Percentiles rank a stretch among this genome's conserved stretches.
phyloP scores from a whole-genome alignment of 23 tunicate genomes.

The Halocynthia roretzi region DNA sequence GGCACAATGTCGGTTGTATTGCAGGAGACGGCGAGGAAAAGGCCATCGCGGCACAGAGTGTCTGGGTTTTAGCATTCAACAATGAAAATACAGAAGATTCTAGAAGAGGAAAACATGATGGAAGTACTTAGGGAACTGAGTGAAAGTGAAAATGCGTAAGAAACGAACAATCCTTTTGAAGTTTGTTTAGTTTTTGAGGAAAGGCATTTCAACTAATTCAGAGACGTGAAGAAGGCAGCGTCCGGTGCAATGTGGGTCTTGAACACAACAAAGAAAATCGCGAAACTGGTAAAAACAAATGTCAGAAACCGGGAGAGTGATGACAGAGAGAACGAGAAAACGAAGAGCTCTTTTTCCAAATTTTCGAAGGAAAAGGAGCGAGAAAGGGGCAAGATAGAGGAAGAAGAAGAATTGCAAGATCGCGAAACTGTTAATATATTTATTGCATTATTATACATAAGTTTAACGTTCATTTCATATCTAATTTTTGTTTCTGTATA shows the following conservation, averaged over 20 bases:
- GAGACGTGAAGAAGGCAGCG: constrained; percentile 31
- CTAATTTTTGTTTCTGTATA: no score
- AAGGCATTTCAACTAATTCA: neutral
- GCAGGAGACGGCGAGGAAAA: constrained; percentile 45
- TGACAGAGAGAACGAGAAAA: neutral
- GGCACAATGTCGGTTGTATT: neutral
- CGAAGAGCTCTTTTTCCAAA: neutral
- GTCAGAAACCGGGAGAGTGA: neutral
- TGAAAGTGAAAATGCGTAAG: neutral
- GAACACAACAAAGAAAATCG: neutral
- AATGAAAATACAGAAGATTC: constrained; percentile 24
- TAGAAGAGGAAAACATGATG: constrained; percentile 11
- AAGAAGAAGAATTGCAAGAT: neutral
- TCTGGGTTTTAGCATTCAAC: constrained; percentile 64
- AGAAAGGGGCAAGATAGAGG: neutral
- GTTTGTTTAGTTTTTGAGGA: neutral
- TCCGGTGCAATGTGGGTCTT: constrained; percentile 73
- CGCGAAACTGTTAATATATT: no score
- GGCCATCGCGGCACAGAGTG: constrained; percentile 24
- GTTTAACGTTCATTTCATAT: no score
- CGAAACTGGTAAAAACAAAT: constrained; percentile 1
- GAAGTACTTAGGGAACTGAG: neutral
- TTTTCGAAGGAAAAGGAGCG: no score
- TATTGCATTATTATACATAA: no score
- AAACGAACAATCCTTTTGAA: no score